A percentile compares a stretch with the other conserved stretches of the same genome.
Conservation (phyloP, 2,888 invertebrate species). For the Platerodrilus igneus region DNA sequence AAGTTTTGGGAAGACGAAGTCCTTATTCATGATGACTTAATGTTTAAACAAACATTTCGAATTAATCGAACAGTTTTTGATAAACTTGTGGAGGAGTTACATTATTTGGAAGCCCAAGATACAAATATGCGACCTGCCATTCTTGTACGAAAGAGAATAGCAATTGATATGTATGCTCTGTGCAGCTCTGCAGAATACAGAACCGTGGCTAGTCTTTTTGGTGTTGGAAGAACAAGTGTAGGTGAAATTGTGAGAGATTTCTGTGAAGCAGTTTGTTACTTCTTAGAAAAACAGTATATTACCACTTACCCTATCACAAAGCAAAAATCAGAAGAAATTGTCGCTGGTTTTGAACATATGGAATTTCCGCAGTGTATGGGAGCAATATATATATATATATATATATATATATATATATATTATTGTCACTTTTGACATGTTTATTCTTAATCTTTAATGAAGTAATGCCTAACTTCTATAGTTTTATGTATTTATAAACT, state of each 20-base stretch:
- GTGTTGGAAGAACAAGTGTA: too few species aligned
- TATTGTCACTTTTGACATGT: neutral
- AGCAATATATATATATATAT: neutral
- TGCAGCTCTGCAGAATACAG: slow-evolving; percentile 1
- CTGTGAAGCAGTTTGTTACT: too few species aligned
- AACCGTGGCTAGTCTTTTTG: neutral
- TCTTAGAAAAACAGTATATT: too few species aligned
- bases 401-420: neutral
- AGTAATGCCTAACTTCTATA: too few species aligned
- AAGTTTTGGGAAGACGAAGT: slow-evolving; percentile 7
- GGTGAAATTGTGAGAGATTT: too few species aligned
- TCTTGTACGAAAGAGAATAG: slow-evolving; percentile 1
- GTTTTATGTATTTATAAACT: too few species aligned
- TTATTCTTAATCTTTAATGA: too few species aligned
- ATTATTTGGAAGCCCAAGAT: neutral
- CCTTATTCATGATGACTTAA: neutral
- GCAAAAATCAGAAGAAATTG: too few species aligned
- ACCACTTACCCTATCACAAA: too few species aligned
- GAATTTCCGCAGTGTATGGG: neutral
- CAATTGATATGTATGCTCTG: slow-evolving; percentile 2
- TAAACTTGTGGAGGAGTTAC: neutral
- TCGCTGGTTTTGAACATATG: neutral
- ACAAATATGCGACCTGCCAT: neutral
- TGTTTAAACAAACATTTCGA: slow-evolving; percentile 4
- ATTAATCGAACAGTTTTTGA: neutral